Evolutionary conservation across 1,140 invertebrate genomes (phyloP), one percentile per base, ranked within the genome.

Genomic region (Apis laboriosa): DNA sequence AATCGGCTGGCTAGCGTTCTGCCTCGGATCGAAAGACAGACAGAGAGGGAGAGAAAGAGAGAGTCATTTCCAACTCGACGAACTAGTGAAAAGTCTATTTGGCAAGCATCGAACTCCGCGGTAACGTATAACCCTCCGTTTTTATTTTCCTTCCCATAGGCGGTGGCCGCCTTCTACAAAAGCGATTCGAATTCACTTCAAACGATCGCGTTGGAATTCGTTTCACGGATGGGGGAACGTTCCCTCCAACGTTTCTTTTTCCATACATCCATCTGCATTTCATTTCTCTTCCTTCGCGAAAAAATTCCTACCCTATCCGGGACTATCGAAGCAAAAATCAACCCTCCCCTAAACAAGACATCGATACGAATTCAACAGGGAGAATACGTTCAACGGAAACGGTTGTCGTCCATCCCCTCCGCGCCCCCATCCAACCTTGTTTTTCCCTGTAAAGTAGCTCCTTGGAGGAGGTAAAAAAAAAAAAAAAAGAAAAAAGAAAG

Each of bases 251-350:
- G 34, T 13, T 24, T 63, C 24, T 13, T 28, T 61, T 61, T 68
- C 77, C 34, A 19, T 34, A 53, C n/a, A 60, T 51, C 71, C 66
- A 60, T 79, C 24, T 49, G 67, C 67, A 70, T 72, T 79, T 79
- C 56, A 79, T 79, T 68, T 70, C 15, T 58, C 19, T 72, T 51
- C 11, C 67, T 24, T 24, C 34, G 49, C 66, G 34, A 34, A 34
- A 34, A 79, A 71, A 61, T 72, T 63, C n/a, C n/a, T 24, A 53
- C 19, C 34, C 34, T 28, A 2, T 28, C 28, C 1, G 28, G 28
- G 28, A 28, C 64, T 13, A 70, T 11, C 34, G 19, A 9, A 1
- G 17, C n/a, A n/a, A 9, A 53, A 53, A 53, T 53, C 43, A 24
- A 70, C 21, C 67, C 34, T 34, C 34, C 34, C 12, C 7, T 53